Percentiles rank a stretch among this genome's conserved stretches.
Conservation (phyloP, 1,140 invertebrate species). For the Meloidogyne exigua region DNA sequence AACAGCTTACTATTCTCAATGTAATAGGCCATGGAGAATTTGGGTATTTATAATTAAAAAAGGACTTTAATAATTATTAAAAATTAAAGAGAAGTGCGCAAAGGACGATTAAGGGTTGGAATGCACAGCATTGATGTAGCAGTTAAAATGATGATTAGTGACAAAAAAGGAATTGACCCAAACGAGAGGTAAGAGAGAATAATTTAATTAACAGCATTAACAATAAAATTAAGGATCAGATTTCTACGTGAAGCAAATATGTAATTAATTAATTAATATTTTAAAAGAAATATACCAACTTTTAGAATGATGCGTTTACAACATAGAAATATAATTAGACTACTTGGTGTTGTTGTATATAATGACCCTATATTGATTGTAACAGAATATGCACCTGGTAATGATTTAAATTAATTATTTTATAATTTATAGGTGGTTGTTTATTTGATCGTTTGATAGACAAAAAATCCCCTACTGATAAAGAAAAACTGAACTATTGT, state of each 20-base stretch:
- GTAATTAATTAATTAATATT: background rate
- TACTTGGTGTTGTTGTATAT: background rate
- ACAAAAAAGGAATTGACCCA: background rate
- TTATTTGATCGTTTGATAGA: background rate
- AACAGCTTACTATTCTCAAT: background rate
- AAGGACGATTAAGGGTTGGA: background rate
- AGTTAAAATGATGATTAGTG: background rate
- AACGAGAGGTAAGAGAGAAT: background rate
- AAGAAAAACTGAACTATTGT: background rate
- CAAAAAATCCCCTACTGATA: background rate
- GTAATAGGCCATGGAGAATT: slow-evolving; percentile 1
- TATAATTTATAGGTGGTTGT: background rate
- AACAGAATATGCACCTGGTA: background rate
- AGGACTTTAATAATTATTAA: no score
- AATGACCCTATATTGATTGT: slow-evolving; percentile 1
- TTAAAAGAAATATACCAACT: background rate
- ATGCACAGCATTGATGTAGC: background rate
- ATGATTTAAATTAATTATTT: no score
- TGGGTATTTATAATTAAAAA: background rate
- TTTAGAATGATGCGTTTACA: background rate
- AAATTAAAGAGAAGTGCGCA: background rate
- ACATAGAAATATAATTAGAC: background rate
- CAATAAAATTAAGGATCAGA: background rate
- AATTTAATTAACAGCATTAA: background rate
- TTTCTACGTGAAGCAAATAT: background rate